Evolutionary conservation across 2,888 invertebrate species (phyloP), one percentile per base, ranked within the genome.

Genomic region (Aplocera efformata): DNA sequence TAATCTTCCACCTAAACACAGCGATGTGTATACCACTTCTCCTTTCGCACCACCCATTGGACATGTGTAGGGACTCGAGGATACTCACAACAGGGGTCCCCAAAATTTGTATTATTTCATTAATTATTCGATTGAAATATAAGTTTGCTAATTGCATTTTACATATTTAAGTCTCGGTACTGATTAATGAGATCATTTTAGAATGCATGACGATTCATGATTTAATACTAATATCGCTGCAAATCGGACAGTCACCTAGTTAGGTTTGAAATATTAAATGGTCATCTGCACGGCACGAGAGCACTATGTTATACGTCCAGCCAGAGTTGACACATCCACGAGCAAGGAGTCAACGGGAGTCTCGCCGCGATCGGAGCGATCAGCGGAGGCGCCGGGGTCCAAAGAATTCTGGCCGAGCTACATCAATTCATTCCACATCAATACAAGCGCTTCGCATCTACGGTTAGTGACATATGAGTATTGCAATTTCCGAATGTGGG

Each of bases 401-500:
- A 56, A 53, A 50, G 51, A 58, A 63, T 47, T 36, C 57, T 71
- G 74, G 76, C 51, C 50, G 56, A 53, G 50, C 55, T 53, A 52
- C 50, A 51, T 69, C 72, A 67, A 69, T 72, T 66, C 67, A 72
- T 68, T 65, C 60, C 63, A 53, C 67, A 66, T 74, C 79, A 75
- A 75, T 75, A 73, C 69, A 68, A 67, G 63, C 66, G 64, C 69
- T 67, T 66, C 63, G 69, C 67, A 66, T 59, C 67, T 62, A 67
- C 63, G 63, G 62, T 63, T 70, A 66, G 70, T 81, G 79, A 81
- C 81, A 80, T 75, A 78, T 73, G 80, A 80, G 77, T 74, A 79
- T 79, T 78, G 81, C 78, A 79, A 82, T 81, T 79, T 81, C 79
- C 79, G 78, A 77, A 72, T 67, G 72, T 64, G 63, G 60, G 64